Evolutionary conservation across 2,113 vertebrate genomes (phyloP).

Genomic region (Lipophrys pholis): DNA sequence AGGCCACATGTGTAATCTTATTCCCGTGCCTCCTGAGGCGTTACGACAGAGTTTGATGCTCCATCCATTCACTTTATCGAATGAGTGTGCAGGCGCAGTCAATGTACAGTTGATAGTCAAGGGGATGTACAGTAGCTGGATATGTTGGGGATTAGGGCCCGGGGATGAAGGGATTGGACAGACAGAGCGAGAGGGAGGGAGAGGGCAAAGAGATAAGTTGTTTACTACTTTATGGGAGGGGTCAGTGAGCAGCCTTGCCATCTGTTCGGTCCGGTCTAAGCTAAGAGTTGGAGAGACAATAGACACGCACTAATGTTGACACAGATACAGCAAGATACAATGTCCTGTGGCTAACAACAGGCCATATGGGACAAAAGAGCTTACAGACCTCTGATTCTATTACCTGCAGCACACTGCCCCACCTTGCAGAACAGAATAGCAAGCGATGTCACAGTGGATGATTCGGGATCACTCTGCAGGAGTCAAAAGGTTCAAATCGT

Average conservation of each 20-base stretch:
- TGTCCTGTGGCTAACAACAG: conserved; percentile 49
- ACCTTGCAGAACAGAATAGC: conserved; percentile 15
- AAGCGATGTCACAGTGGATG: not conserved
- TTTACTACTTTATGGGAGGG: conserved; percentile 70
- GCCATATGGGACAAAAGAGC: conserved; percentile 58
- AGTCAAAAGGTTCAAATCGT: conserved; percentile 11
- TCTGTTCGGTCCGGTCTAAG: conserved; percentile 60
- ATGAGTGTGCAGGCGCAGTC: not conserved
- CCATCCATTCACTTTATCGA: not conserved
- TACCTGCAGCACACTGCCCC: conserved; percentile 39
- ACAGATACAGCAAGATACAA: conserved; percentile 49
- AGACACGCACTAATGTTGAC: conserved; percentile 29
- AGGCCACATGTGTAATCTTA: conserved; percentile 3
- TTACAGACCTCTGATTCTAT: conserved; percentile 51
- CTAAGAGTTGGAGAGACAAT: conserved; percentile 60
- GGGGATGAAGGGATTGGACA: conserved; percentile 48
- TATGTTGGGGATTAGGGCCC: conserved; percentile 45
- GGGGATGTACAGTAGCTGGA: conserved; percentile 24
- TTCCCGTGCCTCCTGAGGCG: not conserved
- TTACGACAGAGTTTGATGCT: not conserved
- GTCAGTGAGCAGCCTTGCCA: conserved; percentile 58
- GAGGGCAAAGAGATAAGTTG: conserved; percentile 61
- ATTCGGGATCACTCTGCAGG: conserved; percentile 10
- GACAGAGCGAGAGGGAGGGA: conserved; percentile 29
- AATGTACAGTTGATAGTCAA: conserved; percentile 9